Percentiles rank a stretch among this genome's conserved stretches.
phyloP scores from a whole-genome alignment of 2,113 vertebrate species.

The Aplodontia rufa region DNA sequence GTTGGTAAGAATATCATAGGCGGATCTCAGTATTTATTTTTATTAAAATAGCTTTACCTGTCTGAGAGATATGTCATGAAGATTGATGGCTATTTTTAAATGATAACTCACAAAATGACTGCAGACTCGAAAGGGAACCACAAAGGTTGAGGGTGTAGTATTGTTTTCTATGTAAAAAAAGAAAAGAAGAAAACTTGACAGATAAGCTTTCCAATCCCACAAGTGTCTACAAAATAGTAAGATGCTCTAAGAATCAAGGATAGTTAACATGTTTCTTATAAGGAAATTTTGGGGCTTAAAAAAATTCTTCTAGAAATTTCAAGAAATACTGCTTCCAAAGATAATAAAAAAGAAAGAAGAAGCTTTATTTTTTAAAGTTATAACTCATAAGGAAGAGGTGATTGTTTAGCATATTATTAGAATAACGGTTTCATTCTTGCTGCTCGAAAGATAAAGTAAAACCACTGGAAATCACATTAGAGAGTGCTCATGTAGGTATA shows the following conservation, averaged over 20 bases:
- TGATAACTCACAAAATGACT: slow-evolving; percentile 30
- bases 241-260: neutral
- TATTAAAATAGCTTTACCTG: slow-evolving; percentile 11
- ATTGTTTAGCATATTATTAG: slow-evolving; percentile 22
- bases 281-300: neutral
- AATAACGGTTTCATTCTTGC: slow-evolving; percentile 24
- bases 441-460: neutral
- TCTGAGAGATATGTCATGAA: neutral
- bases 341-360: neutral
- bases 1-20: neutral
- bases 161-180: slow-evolving; percentile 40
- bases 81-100: slow-evolving; percentile 36
- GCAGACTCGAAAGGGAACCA: neutral
- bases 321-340: slow-evolving; percentile 39
- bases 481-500: neutral
- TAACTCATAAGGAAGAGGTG: neutral
- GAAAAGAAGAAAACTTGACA: slow-evolving; percentile 44
- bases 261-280: neutral
- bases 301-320: neutral
- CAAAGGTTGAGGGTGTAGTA: neutral
- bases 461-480: neutral
- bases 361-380: neutral
- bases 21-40: slow-evolving; percentile 20
- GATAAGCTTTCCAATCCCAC: slow-evolving; percentile 2
- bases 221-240: neutral